A percentile compares a stretch with the other conserved stretches of the same genome.
Conservation (phyloP, 2,113 vertebrate species). For the Microtus richardsoni region DNA sequence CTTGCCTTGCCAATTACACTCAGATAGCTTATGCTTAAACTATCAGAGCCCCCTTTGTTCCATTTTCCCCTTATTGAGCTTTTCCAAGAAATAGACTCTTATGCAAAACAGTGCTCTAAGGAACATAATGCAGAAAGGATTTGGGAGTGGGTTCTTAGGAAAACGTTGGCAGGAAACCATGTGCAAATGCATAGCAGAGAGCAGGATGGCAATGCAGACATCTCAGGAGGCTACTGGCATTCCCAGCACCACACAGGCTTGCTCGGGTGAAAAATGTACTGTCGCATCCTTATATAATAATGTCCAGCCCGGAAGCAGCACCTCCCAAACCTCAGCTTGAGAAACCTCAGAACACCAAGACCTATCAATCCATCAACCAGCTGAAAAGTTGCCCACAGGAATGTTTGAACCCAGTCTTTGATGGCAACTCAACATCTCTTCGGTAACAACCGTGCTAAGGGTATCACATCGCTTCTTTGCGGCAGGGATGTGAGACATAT, state of each 20-base stretch:
- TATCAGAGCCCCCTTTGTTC: conserved; percentile 73
- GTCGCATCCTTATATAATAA: conserved; percentile 58
- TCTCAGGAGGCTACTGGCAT: conserved; percentile 53
- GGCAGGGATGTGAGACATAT: background rate
- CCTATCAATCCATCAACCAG: background rate
- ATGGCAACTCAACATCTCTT: conserved; percentile 41
- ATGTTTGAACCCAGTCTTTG: conserved; percentile 36
- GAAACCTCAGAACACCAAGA: conserved; percentile 14
- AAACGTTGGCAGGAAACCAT: conserved; percentile 74
- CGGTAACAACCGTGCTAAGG: background rate
- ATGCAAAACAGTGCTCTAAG: conserved; percentile 75
- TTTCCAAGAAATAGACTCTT: conserved; percentile 78
- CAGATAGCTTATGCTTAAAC: conserved; percentile 20
- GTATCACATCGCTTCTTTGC: background rate
- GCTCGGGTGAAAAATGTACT: conserved; percentile 1
- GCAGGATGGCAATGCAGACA: conserved; percentile 45
- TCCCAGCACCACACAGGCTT: conserved; percentile 37
- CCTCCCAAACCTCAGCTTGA: conserved; percentile 23
- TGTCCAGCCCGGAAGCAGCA: conserved; percentile 42
- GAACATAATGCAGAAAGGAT: conserved; percentile 77
- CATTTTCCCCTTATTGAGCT: conserved; percentile 66
- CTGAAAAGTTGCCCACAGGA: background rate
- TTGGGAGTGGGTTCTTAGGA: conserved; percentile 77
- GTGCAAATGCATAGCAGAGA: conserved; percentile 62
- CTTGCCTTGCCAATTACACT: background rate